Evolutionary conservation across 1,140 invertebrate genomes (phyloP), one percentile per base, ranked within the genome.

Genomic region (Drosophila grimshawi): DNA sequence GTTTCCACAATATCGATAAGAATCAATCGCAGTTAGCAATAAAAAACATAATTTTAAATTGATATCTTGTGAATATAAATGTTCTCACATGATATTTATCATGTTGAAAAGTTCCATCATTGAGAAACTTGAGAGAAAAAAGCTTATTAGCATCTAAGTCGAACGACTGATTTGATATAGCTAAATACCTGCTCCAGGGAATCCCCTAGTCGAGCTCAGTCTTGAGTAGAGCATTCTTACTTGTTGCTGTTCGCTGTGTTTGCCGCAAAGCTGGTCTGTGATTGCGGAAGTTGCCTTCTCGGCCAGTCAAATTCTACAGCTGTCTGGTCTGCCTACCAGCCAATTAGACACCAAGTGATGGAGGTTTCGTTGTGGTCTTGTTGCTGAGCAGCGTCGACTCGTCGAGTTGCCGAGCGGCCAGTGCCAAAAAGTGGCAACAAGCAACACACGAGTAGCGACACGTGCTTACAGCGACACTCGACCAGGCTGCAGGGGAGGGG

Each of bases 401-500:
- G 43, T 29, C 37, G 2, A 19, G 37, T 7, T 39, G 33, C 2
- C 52, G 52, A 51, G 43, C 29, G 8, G 8, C 4, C 41, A 33
- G 39, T 35, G 30, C 41, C 29, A 45, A 55, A 45, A 65, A 43
- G 6, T 55, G 59, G 51, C 57, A 73, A 66, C 62, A 62, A 29
- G 49, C 49, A 57, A 55, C 48, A 63, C 77, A 80, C 78, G 61
- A 51, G 71, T 65, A 39, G 56, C 78, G 78, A 80, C 78, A 80
- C 78, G 78, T 80, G 78, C 78, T 76, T 69, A 57, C 52, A 71
- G 45, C 61, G 59, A 71, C 76, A 71, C 64, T 52, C 55, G 57
- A 60, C 76, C 60, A 59, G 75, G 67, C 76, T 51, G 60, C 46
- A 57, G 19, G 10, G 49, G 27, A 30, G 57, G 45, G 30, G 39